These are phyloP conservation scores for Diploptera punctata DNA, from an alignment of 2,888 invertebrate species.

Conservation along the genomic window DNA sequence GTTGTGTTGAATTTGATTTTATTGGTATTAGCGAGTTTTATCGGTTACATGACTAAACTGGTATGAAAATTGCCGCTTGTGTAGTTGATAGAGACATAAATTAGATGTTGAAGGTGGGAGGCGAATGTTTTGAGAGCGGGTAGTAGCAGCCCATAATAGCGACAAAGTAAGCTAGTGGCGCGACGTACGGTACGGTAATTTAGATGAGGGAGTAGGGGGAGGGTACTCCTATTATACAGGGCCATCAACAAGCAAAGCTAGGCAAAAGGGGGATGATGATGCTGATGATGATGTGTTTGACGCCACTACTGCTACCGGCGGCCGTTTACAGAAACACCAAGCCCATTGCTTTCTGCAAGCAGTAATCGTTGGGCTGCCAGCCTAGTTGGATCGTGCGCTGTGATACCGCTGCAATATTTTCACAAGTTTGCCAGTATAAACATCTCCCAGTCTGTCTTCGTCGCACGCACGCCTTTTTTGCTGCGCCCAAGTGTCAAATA, in stretches of 20 bases:
- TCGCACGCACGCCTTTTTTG: no score
- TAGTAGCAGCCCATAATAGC: conserved; percentile 38
- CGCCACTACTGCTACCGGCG: conserved; percentile 43
- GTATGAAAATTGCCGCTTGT: no score
- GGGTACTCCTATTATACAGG: conserved; percentile 41
- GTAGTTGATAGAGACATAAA: background rate
- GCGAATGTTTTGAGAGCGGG: conserved; percentile 34
- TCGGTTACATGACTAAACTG: no score
- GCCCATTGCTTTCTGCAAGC: conserved; percentile 34
- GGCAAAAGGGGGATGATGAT: conserved; percentile 29
- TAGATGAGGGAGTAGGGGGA: conserved; percentile 31
- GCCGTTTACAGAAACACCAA: conserved; percentile 41
- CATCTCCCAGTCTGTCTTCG: no score
- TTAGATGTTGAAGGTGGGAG: background rate
- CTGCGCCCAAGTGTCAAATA: no score
- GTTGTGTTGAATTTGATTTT: no score
- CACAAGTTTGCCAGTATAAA: no score
- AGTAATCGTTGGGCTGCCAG: conserved; percentile 38
- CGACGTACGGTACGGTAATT: conserved; percentile 39
- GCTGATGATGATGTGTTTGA: conserved; percentile 43
- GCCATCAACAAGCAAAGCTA: conserved; percentile 43
- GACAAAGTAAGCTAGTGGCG: conserved; percentile 40
- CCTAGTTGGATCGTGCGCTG: background rate
- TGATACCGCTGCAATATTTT: background rate
- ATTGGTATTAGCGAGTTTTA: no score